Evolutionary conservation across 2,888 invertebrate species (phyloP).

Genomic region (Crocallis elinguaria): DNA sequence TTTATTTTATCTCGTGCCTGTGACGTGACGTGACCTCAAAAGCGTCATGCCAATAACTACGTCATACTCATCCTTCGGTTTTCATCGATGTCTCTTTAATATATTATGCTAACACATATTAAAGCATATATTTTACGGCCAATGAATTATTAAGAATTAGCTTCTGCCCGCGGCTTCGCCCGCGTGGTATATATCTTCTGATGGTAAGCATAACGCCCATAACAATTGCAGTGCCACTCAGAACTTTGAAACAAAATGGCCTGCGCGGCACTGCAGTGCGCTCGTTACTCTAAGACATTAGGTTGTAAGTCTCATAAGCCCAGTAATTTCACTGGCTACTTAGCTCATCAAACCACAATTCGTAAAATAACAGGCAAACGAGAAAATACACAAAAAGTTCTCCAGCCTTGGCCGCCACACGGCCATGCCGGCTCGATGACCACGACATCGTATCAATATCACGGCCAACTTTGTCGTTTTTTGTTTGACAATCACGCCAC

Average conservation of each 20-base stretch:
- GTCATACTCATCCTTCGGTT: slow-evolving; percentile 31
- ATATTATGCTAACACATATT: slow-evolving; percentile 19
- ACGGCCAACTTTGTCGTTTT: slow-evolving; percentile 26
- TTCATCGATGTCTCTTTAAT: slow-evolving; percentile 24
- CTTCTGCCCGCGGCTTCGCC: no score
- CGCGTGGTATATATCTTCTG: no score
- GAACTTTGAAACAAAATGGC: no score
- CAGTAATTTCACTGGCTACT: no score
- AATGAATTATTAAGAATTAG: background rate
- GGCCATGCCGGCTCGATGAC: slow-evolving; percentile 31
- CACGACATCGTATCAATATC: slow-evolving; percentile 47
- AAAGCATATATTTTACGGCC: slow-evolving; percentile 9
- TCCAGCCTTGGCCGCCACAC: slow-evolving; percentile 32
- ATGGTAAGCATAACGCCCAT: no score
- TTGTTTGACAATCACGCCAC: slow-evolving; percentile 1
- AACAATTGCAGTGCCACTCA: no score
- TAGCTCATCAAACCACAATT: no score
- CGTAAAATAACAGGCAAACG: slow-evolving; percentile 20
- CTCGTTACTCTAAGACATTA: no score
- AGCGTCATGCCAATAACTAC: slow-evolving; percentile 20
- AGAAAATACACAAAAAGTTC: slow-evolving; percentile 23
- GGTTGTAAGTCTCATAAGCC: no score
- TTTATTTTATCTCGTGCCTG: slow-evolving; percentile 16
- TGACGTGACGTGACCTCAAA: slow-evolving; percentile 29
- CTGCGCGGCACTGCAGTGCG: no score